Evolutionary conservation across 1,140 invertebrate species (phyloP).

Genomic region (Drosophila setifemur): DNA sequence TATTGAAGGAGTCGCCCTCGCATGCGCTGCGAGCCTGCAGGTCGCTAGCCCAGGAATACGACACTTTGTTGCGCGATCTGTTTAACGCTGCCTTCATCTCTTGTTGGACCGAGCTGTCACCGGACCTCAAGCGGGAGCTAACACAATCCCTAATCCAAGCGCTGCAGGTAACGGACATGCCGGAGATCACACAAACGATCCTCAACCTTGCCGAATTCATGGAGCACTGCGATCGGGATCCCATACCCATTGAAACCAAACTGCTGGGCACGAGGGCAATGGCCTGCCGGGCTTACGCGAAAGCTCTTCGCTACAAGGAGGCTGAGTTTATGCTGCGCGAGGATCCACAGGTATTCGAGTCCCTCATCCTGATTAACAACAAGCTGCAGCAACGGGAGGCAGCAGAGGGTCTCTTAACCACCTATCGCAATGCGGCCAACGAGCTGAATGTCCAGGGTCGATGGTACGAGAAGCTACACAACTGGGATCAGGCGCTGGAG

Average conservation of each 20-base stretch:
- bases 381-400: slow-evolving; percentile 99
- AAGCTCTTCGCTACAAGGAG: slow-evolving; percentile 99
- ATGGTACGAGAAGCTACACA: slow-evolving; percentile 99
- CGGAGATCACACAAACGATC: slow-evolving; percentile 98
- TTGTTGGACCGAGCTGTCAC: slow-evolving; percentile 97
- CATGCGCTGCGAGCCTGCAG: slow-evolving; percentile 95
- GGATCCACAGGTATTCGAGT: slow-evolving; percentile 92
- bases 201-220: slow-evolving; percentile 99
- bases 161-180: slow-evolving; percentile 94
- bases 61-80: slow-evolving; percentile 95
- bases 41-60: slow-evolving; percentile 96
- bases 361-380: slow-evolving; percentile 98
- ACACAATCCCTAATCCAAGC: slow-evolving; percentile 94
- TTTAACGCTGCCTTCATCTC: slow-evolving; percentile 99
- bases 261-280: slow-evolving; percentile 92
- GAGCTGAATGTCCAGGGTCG: slow-evolving; percentile 91
- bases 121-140: slow-evolving; percentile 92
- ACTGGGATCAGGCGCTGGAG: slow-evolving; percentile 97
- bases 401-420: slow-evolving; percentile 96
- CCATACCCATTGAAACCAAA: slow-evolving; percentile 93
- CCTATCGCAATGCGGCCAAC: slow-evolving; percentile 87
- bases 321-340: slow-evolving; percentile 91
- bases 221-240: slow-evolving; percentile 99
- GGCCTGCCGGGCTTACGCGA: slow-evolving; percentile 94
- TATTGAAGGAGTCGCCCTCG: slow-evolving; percentile 97